Evolutionary conservation across 1,140 invertebrate species (phyloP).

Genomic region (Bombus cullumanus): DNA sequence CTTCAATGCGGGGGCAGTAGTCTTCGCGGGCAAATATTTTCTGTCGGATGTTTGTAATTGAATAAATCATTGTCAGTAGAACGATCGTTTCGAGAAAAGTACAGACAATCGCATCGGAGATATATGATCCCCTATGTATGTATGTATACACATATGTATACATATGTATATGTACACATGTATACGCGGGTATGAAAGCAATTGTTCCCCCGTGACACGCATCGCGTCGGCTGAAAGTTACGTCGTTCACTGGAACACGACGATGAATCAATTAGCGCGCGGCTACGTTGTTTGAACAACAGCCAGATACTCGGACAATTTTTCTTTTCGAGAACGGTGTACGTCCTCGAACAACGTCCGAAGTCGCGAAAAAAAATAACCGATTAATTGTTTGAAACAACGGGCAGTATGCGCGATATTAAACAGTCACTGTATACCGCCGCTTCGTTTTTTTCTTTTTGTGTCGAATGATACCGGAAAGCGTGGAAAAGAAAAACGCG

Average conservation of each 20-base stretch:
- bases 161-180: not conserved
- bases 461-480: conserved; percentile 6
- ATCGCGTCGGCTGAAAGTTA: conserved; percentile 23
- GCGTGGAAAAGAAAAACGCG: not conserved
- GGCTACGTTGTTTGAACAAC: conserved; percentile 23
- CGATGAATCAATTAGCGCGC: conserved; percentile 35
- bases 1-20: not conserved
- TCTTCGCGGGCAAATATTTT: conserved; percentile 9
- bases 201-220: conserved; percentile 30
- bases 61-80: conserved; percentile 43
- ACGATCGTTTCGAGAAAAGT: conserved; percentile 35
- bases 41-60: conserved; percentile 26
- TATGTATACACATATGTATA: not conserved
- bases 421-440: not conserved
- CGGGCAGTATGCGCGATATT: not conserved
- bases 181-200: not conserved
- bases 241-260: conserved; percentile 24
- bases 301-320: not conserved
- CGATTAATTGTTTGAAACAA: not conserved
- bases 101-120: not conserved
- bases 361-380: not conserved
- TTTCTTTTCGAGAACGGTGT: conserved; percentile 1
- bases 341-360: not conserved
- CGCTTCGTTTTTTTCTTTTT: conserved; percentile 1
- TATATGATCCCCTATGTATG: not conserved